Evolutionary conservation across 2,797 vertebrate genomes (phyloP), one percentile per base, ranked within the genome.

Genomic region (Staurois parvus): DNA sequence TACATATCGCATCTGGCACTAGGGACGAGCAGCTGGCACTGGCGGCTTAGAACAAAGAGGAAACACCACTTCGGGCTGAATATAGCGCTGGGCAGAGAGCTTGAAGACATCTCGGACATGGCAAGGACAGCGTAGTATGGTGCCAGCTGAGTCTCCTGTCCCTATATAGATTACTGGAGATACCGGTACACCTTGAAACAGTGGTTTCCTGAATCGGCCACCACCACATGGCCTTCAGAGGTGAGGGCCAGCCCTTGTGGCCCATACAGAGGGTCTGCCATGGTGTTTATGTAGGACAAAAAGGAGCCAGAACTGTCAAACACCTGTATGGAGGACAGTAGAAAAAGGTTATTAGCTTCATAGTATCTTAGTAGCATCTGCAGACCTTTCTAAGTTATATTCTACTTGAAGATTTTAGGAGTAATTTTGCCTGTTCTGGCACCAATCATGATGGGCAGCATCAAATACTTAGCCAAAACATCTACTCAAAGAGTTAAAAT

Each of bases 121-220:
- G 45, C 17, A 9, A 10, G 74, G 48, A 29, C 42, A 30, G 72
- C 15, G 19, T 52, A 17, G 48, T 52, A 52, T 56, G 28, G 59
- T 29, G 70, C 73, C 64, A 45, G 42, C 19, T 24, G 29, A 29
- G 83, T 59, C 83, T 42, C 84, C 45, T 42, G n/a, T 29, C 12
- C 77, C 76, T 62, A 72, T 75, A 6, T 1, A 0, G 42, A 91
- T 92, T 96, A 98, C 96, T 99, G 98, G 92, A 99, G 95, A 94
- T 99, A 99, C 87, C 98, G 96, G 91, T 99, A 99, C 76, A 98
- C 96, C 92, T 99, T 99, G 93, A 99, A 99, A 92, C 98, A 99
- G 94, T 99, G 98, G 94, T 99, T 99, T 86, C 98, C 98, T 0
- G 98, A 98, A 91, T 99, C 98, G 0, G 98, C 98, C 91, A 99